Base-by-base conservation (phyloP, 2,888 invertebrate species). In the Drosophila kanekoi region DNA sequence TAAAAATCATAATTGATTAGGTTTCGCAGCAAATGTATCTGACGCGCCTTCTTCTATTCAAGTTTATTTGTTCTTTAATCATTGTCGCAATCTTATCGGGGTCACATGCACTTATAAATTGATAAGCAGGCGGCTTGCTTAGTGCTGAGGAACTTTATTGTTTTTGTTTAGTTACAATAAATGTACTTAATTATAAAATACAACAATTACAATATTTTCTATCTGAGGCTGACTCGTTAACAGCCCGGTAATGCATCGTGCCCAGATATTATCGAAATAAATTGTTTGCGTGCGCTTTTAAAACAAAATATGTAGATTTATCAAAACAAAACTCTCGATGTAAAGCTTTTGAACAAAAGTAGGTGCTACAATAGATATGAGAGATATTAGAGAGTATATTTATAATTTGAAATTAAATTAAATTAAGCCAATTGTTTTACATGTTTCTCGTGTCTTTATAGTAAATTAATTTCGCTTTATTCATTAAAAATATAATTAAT, bases 401-500 rank as follows among this genome's bases (percentile, higher is more conserved):
- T 28, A 28, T 28, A 28, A n/a, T n/a, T n/a, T n/a, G n/a, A n/a
- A n/a, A n/a, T n/a, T 28, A 6, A 8, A 2, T 28, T 6, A 28
- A 28, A 2, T 28, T 28, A 28, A 8, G 8, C 1, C 35, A 35
- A 9, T 16, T 11, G 28, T 28, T 16, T 40, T 8, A 4, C 2
- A 9, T 38, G 14, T 16, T 40, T 40, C 14, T 4, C 18, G 8
- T 13, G 4, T 5, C 20, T 20, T 4, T 20, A n/a, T n/a, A 51
- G 49, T n/a, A n/a, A 40, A 61, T 20, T 41, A 43, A 44, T 40
- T 38, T 18, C 47, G 51, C 41, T 47, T 48, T 23, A 52, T 51
- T 61, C 35, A 64, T 72, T 41, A 23, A 48, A 74, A 61, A 45
- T 49, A 44, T 67, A 74, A 87, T 81, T 74, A 32, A 38, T 49